A percentile compares a stretch with the other conserved stretches of the same genome.
Conservation (phyloP, 2,888 invertebrate genomes). For the Brenthis hecate region DNA sequence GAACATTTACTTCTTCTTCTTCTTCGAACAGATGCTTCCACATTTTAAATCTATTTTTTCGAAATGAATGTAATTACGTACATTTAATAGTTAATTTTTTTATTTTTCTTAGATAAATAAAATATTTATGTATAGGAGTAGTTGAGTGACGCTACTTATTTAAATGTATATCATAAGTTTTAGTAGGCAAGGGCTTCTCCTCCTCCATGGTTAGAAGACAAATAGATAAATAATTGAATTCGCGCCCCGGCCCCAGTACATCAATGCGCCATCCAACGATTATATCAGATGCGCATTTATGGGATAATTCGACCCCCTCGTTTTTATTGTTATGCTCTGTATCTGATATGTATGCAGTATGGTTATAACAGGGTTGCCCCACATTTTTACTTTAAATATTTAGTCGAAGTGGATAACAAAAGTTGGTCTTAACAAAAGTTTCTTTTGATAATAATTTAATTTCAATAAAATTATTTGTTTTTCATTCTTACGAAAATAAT, state of each 20-base stretch:
- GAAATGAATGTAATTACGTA: no score
- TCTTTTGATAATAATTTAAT: no score
- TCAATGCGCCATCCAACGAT: slow-evolving; percentile 49
- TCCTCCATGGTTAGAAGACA: slow-evolving; percentile 33
- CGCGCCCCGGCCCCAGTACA: slow-evolving; percentile 46
- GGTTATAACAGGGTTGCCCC: slow-evolving; percentile 52
- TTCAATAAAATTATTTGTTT: no score
- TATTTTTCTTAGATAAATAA: no score
- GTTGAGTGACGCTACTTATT: no score
- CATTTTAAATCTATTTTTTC: no score
- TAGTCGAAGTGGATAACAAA: no score
- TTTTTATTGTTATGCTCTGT: slow-evolving; percentile 57
- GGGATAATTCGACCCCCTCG: slow-evolving; percentile 68
- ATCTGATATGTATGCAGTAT: slow-evolving; percentile 29
- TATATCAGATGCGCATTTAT: slow-evolving; percentile 66
- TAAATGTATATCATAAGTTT: not conserved
- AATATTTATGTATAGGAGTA: no score
- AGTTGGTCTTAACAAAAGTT: not conserved
- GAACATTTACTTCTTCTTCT: no score
- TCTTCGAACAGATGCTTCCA: no score
- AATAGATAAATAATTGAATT: slow-evolving; percentile 64
- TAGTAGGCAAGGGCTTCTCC: not conserved
- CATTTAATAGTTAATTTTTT: no score
- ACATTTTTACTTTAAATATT: not conserved
- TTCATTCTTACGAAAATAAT: no score